Base-by-base conservation (phyloP, 1,140 invertebrate species). In the Anthonomus grandis region DNA sequence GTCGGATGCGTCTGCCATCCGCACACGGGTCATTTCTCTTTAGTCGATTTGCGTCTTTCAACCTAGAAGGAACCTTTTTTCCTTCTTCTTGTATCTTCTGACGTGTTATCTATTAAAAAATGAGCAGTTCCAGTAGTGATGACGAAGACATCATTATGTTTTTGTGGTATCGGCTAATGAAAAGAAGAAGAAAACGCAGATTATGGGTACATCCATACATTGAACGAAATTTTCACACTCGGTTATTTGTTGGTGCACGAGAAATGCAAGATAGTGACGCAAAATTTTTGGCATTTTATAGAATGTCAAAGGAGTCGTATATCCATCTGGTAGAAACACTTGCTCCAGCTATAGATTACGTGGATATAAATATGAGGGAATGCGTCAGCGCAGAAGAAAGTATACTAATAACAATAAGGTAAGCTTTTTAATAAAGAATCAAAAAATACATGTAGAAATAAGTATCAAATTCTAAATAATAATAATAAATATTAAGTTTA, bases 371-470 rank as follows among this genome's bases (percentile, higher is more conserved):
- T 13, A 52, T 41, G 37, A 39, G 36, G 25, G 36, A 52, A 24
- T 39, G 21, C 21, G n/a, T n/a, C n/a, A n/a, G n/a, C n/a, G n/a
- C n/a, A n/a, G n/a, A n/a, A n/a, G n/a, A n/a, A n/a, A n/a, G 38
- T 2, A 22, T 42, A 22, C 37, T 52, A 9, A 52, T 52, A 41
- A 52, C 49, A 41, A 25, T 52, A 21, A 52, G 38, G 37, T 42
- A 52, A 52, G 49, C 13, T 38, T 38, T 38, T 38, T 38, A 38
- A 24, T n/a, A n/a, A n/a, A n/a, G n/a, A n/a, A n/a, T n/a, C n/a
- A n/a, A n/a, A n/a, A n/a, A n/a, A n/a, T n/a, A n/a, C n/a, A n/a
- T n/a, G n/a, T n/a, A n/a, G n/a, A n/a, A n/a, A n/a, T n/a, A n/a
- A n/a, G n/a, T n/a, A n/a, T n/a, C n/a, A n/a, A n/a, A n/a, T n/a